Evolutionary conservation across 2,797 vertebrate species (phyloP), one percentile per base, ranked within the genome.

Genomic region (Cossypha niveicapilla): DNA sequence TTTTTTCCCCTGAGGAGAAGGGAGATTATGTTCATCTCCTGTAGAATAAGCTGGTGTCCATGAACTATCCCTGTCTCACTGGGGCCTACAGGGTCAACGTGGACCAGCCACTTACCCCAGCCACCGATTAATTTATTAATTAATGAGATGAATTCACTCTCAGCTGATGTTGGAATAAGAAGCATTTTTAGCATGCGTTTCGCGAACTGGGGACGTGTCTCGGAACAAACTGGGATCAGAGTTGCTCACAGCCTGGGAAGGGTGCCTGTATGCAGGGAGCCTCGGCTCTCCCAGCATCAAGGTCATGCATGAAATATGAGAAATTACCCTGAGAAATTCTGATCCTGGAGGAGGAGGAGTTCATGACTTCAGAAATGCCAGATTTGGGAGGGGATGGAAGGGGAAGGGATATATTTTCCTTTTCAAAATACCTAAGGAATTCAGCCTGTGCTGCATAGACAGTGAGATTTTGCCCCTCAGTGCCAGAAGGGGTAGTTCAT

Each of bases 281-380:
- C 78, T 67, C 1, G 0, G 39, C 71, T 95, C 87, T 93, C 84
- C 86, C 61, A 25, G 73, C 81, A 94, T 90, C 92, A 93, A 89
- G 91, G 93, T 96, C 92, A 85, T 79, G 93, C 88, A 66, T 93
- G 95, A 96, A 94, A 95, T 92, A 87, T 83, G 93, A 95, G 94
- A 94, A 88, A 92, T 94, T 94, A 85, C 81, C 86, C 92, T 4
- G 66, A 91, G 95, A 96, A 96, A 94, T 92, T 88, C 72, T 92
- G 92, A 89, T 96, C 72, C 81, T 92, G 84, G 63, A 94, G 84
- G 73, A 96, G 91, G 88, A 93, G 93, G 63, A 95, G 94, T 96
- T 96, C 96, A 94, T 96, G 92, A 94, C 90, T 96, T 95, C 90
- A 94, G 93, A 96, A 96, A 96, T 95, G 88, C 92, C 95, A 94